Evolutionary conservation across 2,113 vertebrate species (phyloP).

Genomic region (Apistogramma diplotaenia): DNA sequence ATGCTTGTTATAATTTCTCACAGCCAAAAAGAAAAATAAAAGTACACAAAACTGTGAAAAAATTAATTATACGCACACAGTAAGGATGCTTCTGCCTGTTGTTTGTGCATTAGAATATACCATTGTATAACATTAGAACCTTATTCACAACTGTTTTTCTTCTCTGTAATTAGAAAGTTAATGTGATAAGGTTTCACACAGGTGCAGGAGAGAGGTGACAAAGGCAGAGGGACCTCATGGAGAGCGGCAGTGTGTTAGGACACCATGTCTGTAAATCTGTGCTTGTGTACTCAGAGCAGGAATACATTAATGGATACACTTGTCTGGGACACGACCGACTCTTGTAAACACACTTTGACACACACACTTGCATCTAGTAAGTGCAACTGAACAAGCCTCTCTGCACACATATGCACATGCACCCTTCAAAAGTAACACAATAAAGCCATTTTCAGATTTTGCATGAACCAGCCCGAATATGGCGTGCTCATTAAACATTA

Average conservation of each 20-base stretch:
- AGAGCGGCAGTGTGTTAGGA: slow-evolving; percentile 55
- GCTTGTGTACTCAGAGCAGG: slow-evolving; percentile 60
- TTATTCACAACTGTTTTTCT: not conserved
- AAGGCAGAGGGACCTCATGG: slow-evolving; percentile 56
- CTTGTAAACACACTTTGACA: slow-evolving; percentile 69
- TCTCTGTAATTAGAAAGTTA: slow-evolving; percentile 25
- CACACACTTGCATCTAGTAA: slow-evolving; percentile 11
- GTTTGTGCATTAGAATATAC: not conserved
- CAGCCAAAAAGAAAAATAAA: not conserved
- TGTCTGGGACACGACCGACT: slow-evolving; percentile 55
- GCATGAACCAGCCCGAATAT: slow-evolving; percentile 57
- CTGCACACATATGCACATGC: not conserved
- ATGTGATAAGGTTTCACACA: slow-evolving; percentile 5
- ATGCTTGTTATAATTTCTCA: not conserved
- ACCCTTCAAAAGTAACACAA: slow-evolving; percentile 57
- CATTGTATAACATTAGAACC: not conserved
- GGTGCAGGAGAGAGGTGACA: slow-evolving; percentile 48
- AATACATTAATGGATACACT: slow-evolving; percentile 74
- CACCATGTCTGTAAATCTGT: slow-evolving; percentile 66
- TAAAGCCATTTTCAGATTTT: slow-evolving; percentile 74
- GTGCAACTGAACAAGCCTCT: slow-evolving; percentile 50
- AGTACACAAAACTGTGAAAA: not conserved
- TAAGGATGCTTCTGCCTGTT: not conserved
- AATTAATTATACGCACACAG: not conserved
- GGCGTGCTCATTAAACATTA: slow-evolving; percentile 74